Conservation (phyloP, 2,888 invertebrate genomes). For the Mantis religiosa region DNA sequence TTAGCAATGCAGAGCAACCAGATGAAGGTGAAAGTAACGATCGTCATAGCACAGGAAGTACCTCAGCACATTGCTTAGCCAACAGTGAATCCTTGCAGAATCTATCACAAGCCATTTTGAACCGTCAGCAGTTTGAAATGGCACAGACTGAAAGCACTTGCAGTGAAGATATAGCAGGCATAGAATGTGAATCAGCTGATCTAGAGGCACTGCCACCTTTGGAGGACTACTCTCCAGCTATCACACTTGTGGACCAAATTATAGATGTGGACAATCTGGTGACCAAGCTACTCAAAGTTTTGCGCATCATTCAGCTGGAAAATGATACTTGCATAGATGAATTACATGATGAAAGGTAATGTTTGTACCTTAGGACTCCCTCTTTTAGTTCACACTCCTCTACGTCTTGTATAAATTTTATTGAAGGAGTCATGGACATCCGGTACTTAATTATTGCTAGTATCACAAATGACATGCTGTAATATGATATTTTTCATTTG, state of each 20-base stretch:
- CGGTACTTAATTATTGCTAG: too few species aligned
- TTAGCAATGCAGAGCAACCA: not conserved
- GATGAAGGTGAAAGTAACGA: not conserved
- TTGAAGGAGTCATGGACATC: too few species aligned
- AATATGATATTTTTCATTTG: too few species aligned
- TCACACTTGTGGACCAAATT: constrained; percentile 65
- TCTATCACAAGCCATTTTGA: constrained; percentile 70
- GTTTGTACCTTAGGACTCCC: not conserved
- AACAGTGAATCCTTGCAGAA: constrained; percentile 69
- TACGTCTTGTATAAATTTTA: too few species aligned
- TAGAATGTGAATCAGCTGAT: constrained; percentile 37
- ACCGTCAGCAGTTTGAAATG: constrained; percentile 54
- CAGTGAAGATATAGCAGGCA: constrained; percentile 28
- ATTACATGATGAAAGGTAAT: constrained; percentile 32
- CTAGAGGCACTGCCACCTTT: constrained; percentile 42
- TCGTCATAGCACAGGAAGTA: not conserved
- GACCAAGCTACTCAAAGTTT: constrained; percentile 66
- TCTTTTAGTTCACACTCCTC: too few species aligned
- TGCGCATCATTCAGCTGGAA: constrained; percentile 68
- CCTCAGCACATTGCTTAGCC: constrained; percentile 27
- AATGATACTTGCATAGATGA: constrained; percentile 57
- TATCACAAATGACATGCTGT: too few species aligned
- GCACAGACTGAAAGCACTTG: constrained; percentile 35
- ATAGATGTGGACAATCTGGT: constrained; percentile 72
- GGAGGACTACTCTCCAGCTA: constrained; percentile 53